Percentiles rank a stretch among this genome's conserved stretches.
Evolutionary conservation across 1,140 invertebrate species (phyloP).

Genomic region (Drosophila bocqueti): DNA sequence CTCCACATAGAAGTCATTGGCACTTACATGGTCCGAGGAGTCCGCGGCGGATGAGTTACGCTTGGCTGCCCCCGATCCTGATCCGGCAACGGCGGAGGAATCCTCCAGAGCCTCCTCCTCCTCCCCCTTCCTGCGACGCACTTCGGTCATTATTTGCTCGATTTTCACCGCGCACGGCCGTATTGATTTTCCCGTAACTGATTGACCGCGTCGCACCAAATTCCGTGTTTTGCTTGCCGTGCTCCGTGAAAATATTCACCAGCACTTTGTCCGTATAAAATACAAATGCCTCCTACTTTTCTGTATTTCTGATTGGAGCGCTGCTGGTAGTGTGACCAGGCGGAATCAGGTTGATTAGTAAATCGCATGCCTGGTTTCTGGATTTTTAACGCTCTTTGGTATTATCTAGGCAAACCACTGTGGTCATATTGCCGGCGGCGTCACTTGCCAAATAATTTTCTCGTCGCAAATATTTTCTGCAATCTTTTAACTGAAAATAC

Average conservation of each 20-base stretch:
- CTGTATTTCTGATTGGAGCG: constrained; percentile 34
- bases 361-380: not conserved
- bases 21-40: constrained; percentile 84
- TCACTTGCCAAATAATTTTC: constrained; percentile 52
- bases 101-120: constrained; percentile 61
- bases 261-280: constrained; percentile 32
- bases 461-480: not conserved
- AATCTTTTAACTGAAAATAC: constrained; percentile 1
- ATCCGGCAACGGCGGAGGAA: constrained; percentile 22
- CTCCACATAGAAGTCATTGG: constrained; percentile 45
- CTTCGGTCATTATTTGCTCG: constrained; percentile 63
- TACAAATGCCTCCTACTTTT: constrained; percentile 23
- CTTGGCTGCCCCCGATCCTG: constrained; percentile 43
- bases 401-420: not conserved
- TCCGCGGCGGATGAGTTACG: constrained; percentile 78
- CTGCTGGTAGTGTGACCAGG: constrained; percentile 22
- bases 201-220: constrained; percentile 11
- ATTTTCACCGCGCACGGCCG: constrained; percentile 12
- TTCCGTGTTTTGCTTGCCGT: constrained; percentile 18
- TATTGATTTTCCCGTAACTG: constrained; percentile 35
- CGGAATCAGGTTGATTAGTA: not conserved
- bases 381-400: not conserved
- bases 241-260: constrained; percentile 23
- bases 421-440: constrained; percentile 43
- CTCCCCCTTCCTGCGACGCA: constrained; percentile 76